These are phyloP conservation scores for Heliothis peltigera DNA, from an alignment of 2,888 invertebrate genomes.

Conservation along the genomic window DNA sequence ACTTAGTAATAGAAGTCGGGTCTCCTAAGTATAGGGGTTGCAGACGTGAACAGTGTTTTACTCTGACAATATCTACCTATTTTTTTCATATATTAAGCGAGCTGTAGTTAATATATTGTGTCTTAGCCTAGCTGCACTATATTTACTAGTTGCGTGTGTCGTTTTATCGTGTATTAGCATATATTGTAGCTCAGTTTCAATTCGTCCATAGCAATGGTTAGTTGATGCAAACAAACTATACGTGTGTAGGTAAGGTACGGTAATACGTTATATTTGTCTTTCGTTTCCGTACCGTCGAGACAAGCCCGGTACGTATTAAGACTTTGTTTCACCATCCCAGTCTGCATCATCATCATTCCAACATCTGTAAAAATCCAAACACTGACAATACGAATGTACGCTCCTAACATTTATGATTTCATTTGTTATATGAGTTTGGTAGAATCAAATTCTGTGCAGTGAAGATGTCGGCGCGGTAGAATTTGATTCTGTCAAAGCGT, in stretches of 20 bases:
- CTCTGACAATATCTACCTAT: slow-evolving; percentile 62
- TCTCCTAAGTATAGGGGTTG: slow-evolving; percentile 58
- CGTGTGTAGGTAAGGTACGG: slow-evolving; percentile 83
- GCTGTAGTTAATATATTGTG: slow-evolving; percentile 77
- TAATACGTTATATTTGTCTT: slow-evolving; percentile 81
- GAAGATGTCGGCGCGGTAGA: slow-evolving; percentile 54
- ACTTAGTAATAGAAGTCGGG: slow-evolving; percentile 62
- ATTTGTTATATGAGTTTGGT: slow-evolving; percentile 69
- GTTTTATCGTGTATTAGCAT: slow-evolving; percentile 86
- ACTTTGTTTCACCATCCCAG: slow-evolving; percentile 98
- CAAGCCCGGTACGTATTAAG: slow-evolving; percentile 93
- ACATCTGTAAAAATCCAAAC: slow-evolving; percentile 96
- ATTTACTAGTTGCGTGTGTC: slow-evolving; percentile 83
- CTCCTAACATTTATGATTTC: slow-evolving; percentile 71
- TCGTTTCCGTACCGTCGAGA: slow-evolving; percentile 94
- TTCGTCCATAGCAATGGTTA: slow-evolving; percentile 85
- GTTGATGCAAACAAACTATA: slow-evolving; percentile 88
- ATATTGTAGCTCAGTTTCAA: slow-evolving; percentile 82
- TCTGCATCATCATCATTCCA: slow-evolving; percentile 99
- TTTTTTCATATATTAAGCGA: slow-evolving; percentile 69
- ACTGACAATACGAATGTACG: slow-evolving; percentile 87
- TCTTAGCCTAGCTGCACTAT: slow-evolving; percentile 84
- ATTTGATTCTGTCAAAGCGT: slow-evolving; percentile 79
- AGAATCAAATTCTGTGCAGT: slow-evolving; percentile 71
- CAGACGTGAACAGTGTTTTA: slow-evolving; percentile 70